A percentile compares a stretch with the other conserved stretches of the same genome.
phyloP scores from a whole-genome alignment of 23 tunicate genomes.

The Phallusia fumigata region DNA sequence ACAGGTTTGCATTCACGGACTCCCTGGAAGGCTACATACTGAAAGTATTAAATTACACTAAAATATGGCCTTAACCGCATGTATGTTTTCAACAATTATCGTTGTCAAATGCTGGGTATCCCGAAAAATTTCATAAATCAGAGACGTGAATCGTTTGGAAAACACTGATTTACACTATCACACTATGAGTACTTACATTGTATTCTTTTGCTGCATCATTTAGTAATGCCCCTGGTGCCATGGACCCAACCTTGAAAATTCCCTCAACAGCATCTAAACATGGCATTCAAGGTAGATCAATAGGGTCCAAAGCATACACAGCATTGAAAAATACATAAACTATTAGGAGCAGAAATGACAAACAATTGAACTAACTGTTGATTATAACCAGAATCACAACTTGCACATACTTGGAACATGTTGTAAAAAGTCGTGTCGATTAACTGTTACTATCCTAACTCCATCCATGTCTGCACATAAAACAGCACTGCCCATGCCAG shows the following conservation, averaged over 20 bases:
- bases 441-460: slow-evolving; percentile 59
- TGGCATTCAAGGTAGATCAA: not conserved
- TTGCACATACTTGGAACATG: slow-evolving; percentile 68
- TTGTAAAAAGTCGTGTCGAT: slow-evolving; percentile 71
- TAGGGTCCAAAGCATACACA: not conserved
- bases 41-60: no score
- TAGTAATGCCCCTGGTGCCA: slow-evolving; percentile 85
- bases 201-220: slow-evolving; percentile 77
- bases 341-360: no score
- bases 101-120: no score
- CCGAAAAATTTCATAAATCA: no score
- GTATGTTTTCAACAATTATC: no score
- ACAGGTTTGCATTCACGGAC: no score
- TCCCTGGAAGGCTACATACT: no score
- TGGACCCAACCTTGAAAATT: slow-evolving; percentile 77
- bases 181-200: slow-evolving; percentile 44
- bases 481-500: slow-evolving; percentile 33
- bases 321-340: not conserved
- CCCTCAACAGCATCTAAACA: slow-evolving; percentile 42
- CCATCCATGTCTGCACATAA: slow-evolving; percentile 74
- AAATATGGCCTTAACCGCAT: no score
- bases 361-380: no score
- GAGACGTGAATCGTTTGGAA: no score
- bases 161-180: no score
- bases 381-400: no score